Evolutionary conservation across 2,888 invertebrate genomes (phyloP).

Genomic region (Pterostichus madidus): DNA sequence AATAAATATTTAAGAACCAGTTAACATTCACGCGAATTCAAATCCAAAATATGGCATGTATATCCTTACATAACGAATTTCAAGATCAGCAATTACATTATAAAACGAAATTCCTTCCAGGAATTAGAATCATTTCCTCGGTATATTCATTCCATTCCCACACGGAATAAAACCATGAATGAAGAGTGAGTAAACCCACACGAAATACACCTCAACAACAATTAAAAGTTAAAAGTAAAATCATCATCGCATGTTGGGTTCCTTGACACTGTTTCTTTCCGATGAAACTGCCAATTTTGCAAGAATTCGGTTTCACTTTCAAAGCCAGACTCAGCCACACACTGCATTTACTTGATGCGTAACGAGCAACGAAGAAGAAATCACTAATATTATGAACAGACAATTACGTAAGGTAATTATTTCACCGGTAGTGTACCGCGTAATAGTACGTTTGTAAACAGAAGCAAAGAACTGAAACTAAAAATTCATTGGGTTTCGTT

Average conservation of each 20-base stretch:
- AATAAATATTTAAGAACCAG: no score
- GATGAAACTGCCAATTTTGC: slow-evolving; percentile 63
- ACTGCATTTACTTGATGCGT: slow-evolving; percentile 43
- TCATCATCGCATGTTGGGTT: slow-evolving; percentile 31
- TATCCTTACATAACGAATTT: background rate
- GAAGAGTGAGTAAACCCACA: slow-evolving; percentile 40
- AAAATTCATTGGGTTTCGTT: background rate
- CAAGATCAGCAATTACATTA: slow-evolving; percentile 2
- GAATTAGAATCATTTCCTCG: slow-evolving; percentile 19
- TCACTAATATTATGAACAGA: slow-evolving; percentile 44
- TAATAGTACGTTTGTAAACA: slow-evolving; percentile 16
- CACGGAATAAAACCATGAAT: slow-evolving; percentile 4
- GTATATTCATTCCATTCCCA: slow-evolving; percentile 16
- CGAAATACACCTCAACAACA: background rate
- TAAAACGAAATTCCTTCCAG: slow-evolving; percentile 22
- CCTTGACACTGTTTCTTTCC: slow-evolving; percentile 62
- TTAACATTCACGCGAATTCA: background rate
- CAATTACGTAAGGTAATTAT: slow-evolving; percentile 49
- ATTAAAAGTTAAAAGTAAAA: slow-evolving; percentile 54
- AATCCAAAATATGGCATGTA: background rate
- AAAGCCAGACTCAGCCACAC: slow-evolving; percentile 42
- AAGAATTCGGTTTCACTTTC: slow-evolving; percentile 66
- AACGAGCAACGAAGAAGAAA: slow-evolving; percentile 39
- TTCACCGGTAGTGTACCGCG: slow-evolving; percentile 12
- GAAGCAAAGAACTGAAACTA: background rate